phyloP scores from a whole-genome alignment of 2,888 invertebrate species.

The Microctonus hyperodae region DNA sequence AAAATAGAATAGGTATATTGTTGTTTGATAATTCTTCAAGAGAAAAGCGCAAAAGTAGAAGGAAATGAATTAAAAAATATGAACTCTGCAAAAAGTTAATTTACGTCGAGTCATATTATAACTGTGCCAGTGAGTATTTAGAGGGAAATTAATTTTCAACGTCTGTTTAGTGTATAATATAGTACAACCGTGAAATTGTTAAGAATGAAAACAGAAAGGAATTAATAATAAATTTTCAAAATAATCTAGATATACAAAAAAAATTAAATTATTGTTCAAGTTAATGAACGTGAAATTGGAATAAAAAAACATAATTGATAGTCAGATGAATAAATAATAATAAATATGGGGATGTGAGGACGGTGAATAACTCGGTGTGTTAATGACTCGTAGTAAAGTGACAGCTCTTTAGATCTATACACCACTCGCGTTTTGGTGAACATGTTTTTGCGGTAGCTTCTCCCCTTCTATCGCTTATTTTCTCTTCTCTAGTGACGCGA shows the following conservation, averaged over 20 bases:
- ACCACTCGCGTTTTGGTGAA: conserved; percentile 37
- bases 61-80: not conserved
- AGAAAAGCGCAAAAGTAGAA: not conserved
- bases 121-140: not conserved
- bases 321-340: not conserved
- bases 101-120: conserved; percentile 12
- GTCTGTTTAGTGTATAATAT: not conserved
- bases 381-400: conserved; percentile 60
- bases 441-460: conserved; percentile 34
- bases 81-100: not conserved
- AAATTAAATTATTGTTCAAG: not conserved
- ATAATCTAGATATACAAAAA: conserved; percentile 4
- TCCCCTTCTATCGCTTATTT: conserved; percentile 23
- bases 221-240: not conserved
- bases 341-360: conserved; percentile 25
- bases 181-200: conserved; percentile 9
- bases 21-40: too few relatives aligned
- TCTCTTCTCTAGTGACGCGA: conserved; percentile 18
- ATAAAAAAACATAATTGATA: not conserved
- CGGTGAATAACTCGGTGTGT: conserved; percentile 48
- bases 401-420: conserved; percentile 59
- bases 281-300: conserved; percentile 12
- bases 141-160: conserved; percentile 20
- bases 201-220: conserved; percentile 19
- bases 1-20: not conserved